Conservation (phyloP, 2,888 invertebrate genomes). For the Aproaerema taeniolella region DNA sequence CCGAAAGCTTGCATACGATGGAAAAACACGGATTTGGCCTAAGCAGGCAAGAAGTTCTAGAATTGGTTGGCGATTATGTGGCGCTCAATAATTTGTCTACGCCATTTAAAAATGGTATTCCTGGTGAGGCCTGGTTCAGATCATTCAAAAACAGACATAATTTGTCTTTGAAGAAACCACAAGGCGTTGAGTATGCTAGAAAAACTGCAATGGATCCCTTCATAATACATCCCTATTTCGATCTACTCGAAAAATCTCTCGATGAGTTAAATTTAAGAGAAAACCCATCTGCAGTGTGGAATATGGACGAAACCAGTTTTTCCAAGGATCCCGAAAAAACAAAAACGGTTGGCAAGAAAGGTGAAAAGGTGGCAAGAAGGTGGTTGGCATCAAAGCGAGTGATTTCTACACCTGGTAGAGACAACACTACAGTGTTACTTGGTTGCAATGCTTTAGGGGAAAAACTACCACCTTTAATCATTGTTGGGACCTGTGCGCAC, state of each 20-base stretch:
- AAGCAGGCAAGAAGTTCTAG: conserved; percentile 30
- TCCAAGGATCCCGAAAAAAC: conserved; percentile 14
- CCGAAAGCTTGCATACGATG: conserved; percentile 23
- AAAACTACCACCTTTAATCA: conserved; percentile 25
- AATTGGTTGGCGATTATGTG: conserved; percentile 29
- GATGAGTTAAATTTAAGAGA: conserved; percentile 12
- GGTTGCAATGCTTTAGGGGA: conserved; percentile 22
- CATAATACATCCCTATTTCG: conserved; percentile 22
- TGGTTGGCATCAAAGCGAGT: conserved; percentile 16
- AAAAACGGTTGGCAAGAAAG: conserved; percentile 14
- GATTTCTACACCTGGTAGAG: conserved; percentile 16
- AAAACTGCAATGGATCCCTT: conserved; percentile 22
- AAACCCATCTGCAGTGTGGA: conserved; percentile 13
- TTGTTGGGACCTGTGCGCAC: too few species aligned
- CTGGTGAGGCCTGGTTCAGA: conserved; percentile 21
- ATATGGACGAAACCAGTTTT: conserved; percentile 16
- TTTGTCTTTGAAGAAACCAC: conserved; percentile 23
- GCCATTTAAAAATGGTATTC: conserved; percentile 22
- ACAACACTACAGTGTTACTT: conserved; percentile 25
- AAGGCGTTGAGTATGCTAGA: conserved; percentile 22
- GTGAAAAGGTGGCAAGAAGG: too few species aligned
- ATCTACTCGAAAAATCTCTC: conserved; percentile 8
- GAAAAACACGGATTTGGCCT: conserved; percentile 36
- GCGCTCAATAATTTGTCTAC: conserved; percentile 21
- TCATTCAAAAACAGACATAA: conserved; percentile 20